These are phyloP conservation scores for Aporophyla nigra DNA, from an alignment of 2,888 invertebrate species.

Conservation along the genomic window DNA sequence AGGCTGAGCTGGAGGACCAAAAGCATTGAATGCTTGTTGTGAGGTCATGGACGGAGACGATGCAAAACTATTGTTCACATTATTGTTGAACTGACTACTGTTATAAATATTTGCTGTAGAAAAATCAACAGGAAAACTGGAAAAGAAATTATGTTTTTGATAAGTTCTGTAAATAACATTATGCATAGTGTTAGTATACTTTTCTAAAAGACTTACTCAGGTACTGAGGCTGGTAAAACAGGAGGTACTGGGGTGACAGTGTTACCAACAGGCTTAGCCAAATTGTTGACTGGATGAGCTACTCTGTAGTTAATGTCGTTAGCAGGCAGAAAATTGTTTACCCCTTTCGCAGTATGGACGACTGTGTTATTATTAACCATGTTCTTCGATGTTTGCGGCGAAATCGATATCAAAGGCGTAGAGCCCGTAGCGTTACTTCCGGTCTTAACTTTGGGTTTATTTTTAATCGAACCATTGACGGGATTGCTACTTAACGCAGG, in stretches of 20 bases:
- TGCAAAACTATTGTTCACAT: constrained; percentile 81
- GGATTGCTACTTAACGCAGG: constrained; percentile 74
- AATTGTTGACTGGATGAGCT: constrained; percentile 81
- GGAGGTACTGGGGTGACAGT: constrained; percentile 69
- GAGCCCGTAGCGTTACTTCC: constrained; percentile 74
- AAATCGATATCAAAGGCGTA: constrained; percentile 85
- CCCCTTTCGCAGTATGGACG: constrained; percentile 79
- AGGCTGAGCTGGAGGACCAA: constrained; percentile 75
- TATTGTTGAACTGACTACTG: constrained; percentile 88
- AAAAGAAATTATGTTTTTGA: constrained; percentile 64
- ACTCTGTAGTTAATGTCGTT: constrained; percentile 81
- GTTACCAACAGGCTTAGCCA: constrained; percentile 76
- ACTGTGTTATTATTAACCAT: constrained; percentile 77
- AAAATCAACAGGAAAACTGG: constrained; percentile 93
- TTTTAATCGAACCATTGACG: constrained; percentile 80
- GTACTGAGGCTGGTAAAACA: constrained; percentile 76
- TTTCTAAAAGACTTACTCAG: constrained; percentile 82
- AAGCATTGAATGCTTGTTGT: constrained; percentile 78
- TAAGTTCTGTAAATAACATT: background rate
- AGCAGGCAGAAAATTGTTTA: constrained; percentile 76
- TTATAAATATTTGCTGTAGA: constrained; percentile 94
- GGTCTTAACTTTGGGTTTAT: constrained; percentile 81
- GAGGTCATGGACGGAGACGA: constrained; percentile 86
- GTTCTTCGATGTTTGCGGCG: constrained; percentile 78
- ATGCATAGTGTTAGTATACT: background rate